Evolutionary conservation across 2,113 vertebrate genomes (phyloP).

Genomic region (Entomyzon cyanotis): DNA sequence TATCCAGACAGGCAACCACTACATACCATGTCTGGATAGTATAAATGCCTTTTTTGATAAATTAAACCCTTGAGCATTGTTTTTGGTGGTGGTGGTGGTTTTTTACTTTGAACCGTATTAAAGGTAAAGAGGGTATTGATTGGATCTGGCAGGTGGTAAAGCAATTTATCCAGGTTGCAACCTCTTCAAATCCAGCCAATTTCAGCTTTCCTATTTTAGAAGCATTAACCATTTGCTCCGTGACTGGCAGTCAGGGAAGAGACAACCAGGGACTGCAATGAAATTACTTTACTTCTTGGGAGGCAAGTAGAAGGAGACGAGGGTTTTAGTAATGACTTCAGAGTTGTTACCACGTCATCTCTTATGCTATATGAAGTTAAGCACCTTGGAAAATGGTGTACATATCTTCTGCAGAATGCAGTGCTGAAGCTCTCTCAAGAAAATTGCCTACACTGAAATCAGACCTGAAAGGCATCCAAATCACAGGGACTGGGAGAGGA

Average conservation of each 20-base stretch:
- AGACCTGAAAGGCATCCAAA: background rate
- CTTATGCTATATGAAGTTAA: background rate
- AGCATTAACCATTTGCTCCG: background rate
- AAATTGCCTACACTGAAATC: background rate
- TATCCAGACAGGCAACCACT: background rate
- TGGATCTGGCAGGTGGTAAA: background rate
- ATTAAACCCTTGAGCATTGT: background rate
- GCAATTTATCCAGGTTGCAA: background rate
- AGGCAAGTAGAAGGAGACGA: background rate
- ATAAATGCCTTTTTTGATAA: background rate
- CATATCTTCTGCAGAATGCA: background rate
- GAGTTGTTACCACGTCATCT: background rate
- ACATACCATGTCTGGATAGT: background rate
- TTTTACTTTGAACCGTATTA: background rate
- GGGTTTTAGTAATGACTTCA: background rate
- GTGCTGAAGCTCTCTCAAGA: background rate
- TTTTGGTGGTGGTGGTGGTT: accelerated
- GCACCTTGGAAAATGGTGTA: background rate
- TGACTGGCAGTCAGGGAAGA: background rate
- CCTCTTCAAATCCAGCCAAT: background rate
- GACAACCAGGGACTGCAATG: background rate
- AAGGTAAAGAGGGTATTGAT: background rate
- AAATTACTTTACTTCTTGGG: background rate
- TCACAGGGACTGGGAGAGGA: background rate
- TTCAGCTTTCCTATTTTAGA: background rate